Base-by-base conservation (phyloP, 2,888 invertebrate species). In the Agrenia bidenticulata region DNA sequence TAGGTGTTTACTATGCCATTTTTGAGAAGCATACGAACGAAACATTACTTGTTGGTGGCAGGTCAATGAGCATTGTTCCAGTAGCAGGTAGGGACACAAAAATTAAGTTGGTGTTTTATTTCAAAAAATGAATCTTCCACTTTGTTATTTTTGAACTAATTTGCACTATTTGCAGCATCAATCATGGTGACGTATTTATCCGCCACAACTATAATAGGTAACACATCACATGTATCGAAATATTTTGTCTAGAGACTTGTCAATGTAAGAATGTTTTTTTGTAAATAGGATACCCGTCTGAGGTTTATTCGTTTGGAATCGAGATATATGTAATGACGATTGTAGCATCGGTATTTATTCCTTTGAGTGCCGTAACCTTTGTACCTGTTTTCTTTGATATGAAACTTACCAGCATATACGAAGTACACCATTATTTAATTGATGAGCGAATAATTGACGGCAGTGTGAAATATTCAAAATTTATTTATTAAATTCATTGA, bases 301-400 rank as follows among this genome's bases (percentile, higher is more conserved):
- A 72, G 24, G 54, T 70, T 17, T 73, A 73, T 32, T 59, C 65
- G 26, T 66, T 67, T 45, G 75, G 75, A 17, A 64, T 66, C 7
- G 65, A 75, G 59, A 68, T 73, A 5, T 70, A 72, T 49, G 64
- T 64, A 63, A 59, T 69, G n/a, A 54, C 67, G 2, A 17, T 73
- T 26, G 59, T 68, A 5, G 61, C 64, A 2, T 61, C 64, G 4
- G 55, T 66, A 17, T 41, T 70, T 45, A 61, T 73, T 21, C 75
- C 75, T 1, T 21, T 70, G 1, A 64, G 72, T 27, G 63, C 66
- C 1, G 67, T 66, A 13, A 56, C 70, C 7, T 75, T 75, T 50
- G 66, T 75, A 23, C 63, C 67, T 9, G 63, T 72, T 42, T 67
- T 75, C 19, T 69, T 73, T 51, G 63, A 63, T 15, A 66, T 73